These are phyloP conservation scores for Panagrolaimus sp. DNA, from an alignment of 1,140 invertebrate species.

Conservation along the genomic window DNA sequence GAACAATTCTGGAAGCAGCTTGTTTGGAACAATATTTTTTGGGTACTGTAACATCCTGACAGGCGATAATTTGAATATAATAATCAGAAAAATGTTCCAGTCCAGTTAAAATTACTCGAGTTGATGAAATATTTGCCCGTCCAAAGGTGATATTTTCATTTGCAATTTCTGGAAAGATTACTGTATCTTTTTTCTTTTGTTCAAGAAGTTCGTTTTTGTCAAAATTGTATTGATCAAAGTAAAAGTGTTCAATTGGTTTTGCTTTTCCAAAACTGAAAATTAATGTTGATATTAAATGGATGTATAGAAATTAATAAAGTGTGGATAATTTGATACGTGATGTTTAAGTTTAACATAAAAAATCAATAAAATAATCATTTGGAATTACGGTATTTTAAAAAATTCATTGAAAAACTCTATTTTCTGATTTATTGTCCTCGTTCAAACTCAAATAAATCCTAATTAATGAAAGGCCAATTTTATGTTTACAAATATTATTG, in stretches of 20 bases:
- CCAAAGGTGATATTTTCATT: constrained; percentile 18
- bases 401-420: too few relatives aligned
- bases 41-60: constrained; percentile 39
- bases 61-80: constrained; percentile 56
- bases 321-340: too few relatives aligned
- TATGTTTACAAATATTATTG: too few relatives aligned
- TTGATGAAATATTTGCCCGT: constrained; percentile 45
- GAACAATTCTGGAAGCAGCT: neutral
- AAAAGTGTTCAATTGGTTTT: neutral
- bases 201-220: neutral
- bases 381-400: too few relatives aligned
- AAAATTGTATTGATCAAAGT: neutral
- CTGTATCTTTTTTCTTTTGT: neutral
- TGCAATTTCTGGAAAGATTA: neutral
- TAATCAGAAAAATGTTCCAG: constrained; percentile 64
- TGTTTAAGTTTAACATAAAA: too few relatives aligned
- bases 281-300: too few relatives aligned
- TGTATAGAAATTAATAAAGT: too few relatives aligned
- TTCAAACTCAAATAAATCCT: too few relatives aligned
- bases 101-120: constrained; percentile 51
- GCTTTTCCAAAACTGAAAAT: neutral
- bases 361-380: too few relatives aligned
- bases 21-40: constrained; percentile 20
- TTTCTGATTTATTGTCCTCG: too few relatives aligned
- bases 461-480: too few relatives aligned